Evolutionary conservation across 2,888 invertebrate genomes (phyloP).

Genomic region (Oscheius myriophilus): DNA sequence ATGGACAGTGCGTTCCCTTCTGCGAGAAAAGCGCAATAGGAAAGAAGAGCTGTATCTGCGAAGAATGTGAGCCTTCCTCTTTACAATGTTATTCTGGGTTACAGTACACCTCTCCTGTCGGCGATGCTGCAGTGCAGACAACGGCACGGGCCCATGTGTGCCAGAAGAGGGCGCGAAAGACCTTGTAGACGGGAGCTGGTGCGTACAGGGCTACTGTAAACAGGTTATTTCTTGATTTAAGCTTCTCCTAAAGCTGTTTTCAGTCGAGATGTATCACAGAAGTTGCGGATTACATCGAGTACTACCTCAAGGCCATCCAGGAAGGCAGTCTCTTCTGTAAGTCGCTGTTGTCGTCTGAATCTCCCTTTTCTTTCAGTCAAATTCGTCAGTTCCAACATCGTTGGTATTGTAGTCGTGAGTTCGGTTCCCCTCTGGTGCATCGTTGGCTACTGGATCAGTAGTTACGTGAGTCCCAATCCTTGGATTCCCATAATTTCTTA

Average conservation of each 20-base stretch:
- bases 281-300: slow-evolving; percentile 39
- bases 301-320: slow-evolving; percentile 33
- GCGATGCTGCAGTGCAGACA: slow-evolving; percentile 80
- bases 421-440: slow-evolving; percentile 95
- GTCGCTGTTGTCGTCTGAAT: not conserved
- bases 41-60: slow-evolving; percentile 94
- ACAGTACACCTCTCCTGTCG: slow-evolving; percentile 91
- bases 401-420: slow-evolving; percentile 88
- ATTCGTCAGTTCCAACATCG: slow-evolving; percentile 90
- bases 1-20: slow-evolving; percentile 91
- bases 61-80: slow-evolving; percentile 73
- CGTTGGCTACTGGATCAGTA: slow-evolving; percentile 3
- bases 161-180: slow-evolving; percentile 73
- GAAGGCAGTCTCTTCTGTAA: slow-evolving; percentile 26
- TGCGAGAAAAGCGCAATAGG: slow-evolving; percentile 85
- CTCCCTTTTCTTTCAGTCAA: slow-evolving; percentile 72
- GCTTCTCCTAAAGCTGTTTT: not conserved
- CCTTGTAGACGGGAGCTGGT: slow-evolving; percentile 90
- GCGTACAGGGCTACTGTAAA: slow-evolving; percentile 91
- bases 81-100: slow-evolving; percentile 56
- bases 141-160: slow-evolving; percentile 72
- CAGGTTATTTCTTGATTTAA: slow-evolving; percentile 33
- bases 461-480: slow-evolving; percentile 1
- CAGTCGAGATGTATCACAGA: slow-evolving; percentile 41
- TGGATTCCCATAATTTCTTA: not conserved